Evolutionary conservation across 2,888 invertebrate genomes (phyloP).

Genomic region (Drosophila setosimentum): DNA sequence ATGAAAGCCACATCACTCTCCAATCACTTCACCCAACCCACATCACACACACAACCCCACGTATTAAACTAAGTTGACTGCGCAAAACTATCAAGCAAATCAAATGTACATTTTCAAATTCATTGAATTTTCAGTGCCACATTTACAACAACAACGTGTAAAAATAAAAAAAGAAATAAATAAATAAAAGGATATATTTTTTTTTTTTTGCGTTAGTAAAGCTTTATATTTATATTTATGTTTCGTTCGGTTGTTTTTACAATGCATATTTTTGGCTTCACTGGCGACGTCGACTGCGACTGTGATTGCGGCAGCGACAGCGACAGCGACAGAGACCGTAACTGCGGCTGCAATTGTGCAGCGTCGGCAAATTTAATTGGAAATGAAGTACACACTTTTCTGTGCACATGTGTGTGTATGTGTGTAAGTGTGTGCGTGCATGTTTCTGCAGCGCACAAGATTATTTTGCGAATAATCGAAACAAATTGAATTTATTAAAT

Average conservation of each 20-base stretch:
- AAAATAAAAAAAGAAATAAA: background rate
- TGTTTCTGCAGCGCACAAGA: conserved; percentile 58
- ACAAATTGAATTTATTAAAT: conserved; percentile 79
- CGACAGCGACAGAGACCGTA: conserved; percentile 3
- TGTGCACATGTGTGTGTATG: conserved; percentile 37
- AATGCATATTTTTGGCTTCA: conserved; percentile 53
- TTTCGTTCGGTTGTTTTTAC: conserved; percentile 61
- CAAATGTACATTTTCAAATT: conserved; percentile 79
- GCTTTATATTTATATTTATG: conserved; percentile 55
- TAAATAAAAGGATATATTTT: no score
- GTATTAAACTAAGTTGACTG: conserved; percentile 36
- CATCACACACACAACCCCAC: conserved; percentile 10
- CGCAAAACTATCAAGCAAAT: conserved; percentile 72
- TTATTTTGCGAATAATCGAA: conserved; percentile 80
- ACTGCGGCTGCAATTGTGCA: conserved; percentile 63
- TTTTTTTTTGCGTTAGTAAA: conserved; percentile 46
- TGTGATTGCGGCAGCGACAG: background rate
- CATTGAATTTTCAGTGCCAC: conserved; percentile 69
- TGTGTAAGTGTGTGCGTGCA: conserved; percentile 32
- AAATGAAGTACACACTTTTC: conserved; percentile 68
- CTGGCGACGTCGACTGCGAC: conserved; percentile 23
- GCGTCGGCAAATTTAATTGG: conserved; percentile 78
- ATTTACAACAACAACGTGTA: conserved; percentile 44
- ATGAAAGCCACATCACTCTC: conserved; percentile 44
- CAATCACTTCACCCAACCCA: conserved; percentile 24